These are phyloP conservation scores for Sycophila texana DNA, from an alignment of 2,888 invertebrate genomes.

Conservation along the genomic window DNA sequence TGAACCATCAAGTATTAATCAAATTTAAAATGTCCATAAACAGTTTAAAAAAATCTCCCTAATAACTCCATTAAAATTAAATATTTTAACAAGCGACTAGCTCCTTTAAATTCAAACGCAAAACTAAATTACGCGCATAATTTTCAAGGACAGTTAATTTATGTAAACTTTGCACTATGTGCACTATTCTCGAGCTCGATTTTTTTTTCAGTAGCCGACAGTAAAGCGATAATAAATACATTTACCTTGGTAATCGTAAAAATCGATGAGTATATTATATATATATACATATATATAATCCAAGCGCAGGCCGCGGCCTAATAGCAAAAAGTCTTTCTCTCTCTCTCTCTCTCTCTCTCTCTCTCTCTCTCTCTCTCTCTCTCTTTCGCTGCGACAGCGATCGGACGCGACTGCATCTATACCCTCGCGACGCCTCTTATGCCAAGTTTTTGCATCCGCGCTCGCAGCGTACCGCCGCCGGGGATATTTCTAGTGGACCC, in stretches of 20 bases:
- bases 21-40: too few species aligned
- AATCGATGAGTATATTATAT: background rate
- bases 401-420: background rate
- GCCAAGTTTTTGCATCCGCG: constrained; percentile 40
- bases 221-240: background rate
- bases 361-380: background rate
- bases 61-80: too few species aligned
- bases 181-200: background rate
- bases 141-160: too few species aligned
- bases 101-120: too few species aligned
- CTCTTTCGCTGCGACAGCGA: background rate
- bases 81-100: too few species aligned
- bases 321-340: background rate
- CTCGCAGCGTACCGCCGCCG: constrained; percentile 7
- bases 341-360: too few species aligned
- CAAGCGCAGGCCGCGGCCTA: background rate
- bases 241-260: constrained; percentile 19
- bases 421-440: constrained; percentile 2
- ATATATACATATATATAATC: background rate
- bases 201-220: background rate
- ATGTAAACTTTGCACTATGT: background rate
- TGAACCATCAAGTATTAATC: too few species aligned
- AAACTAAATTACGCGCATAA: too few species aligned
- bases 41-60: too few species aligned
- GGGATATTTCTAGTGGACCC: constrained; percentile 46